Evolutionary conservation across 1,140 invertebrate species (phyloP).

Genomic region (Diprion similis): DNA sequence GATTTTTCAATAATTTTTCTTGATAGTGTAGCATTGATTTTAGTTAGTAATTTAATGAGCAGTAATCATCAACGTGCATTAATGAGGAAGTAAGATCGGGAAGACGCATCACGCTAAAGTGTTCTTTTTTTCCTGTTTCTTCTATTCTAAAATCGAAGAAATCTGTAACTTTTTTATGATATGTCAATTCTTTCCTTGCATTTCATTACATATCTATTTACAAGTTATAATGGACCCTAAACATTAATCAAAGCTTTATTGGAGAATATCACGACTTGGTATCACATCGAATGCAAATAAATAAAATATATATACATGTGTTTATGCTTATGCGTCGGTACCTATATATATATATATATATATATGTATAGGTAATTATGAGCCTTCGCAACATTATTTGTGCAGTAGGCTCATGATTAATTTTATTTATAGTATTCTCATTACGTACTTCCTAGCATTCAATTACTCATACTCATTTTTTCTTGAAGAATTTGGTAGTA

Average conservation of each 20-base stretch:
- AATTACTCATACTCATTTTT: constrained; percentile 67
- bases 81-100: background rate
- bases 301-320: background rate
- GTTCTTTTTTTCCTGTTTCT: background rate
- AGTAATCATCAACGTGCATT: too few species aligned
- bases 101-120: background rate
- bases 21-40: too few species aligned
- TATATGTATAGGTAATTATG: background rate
- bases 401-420: background rate
- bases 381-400: background rate
- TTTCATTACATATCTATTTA: background rate
- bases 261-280: constrained; percentile 2
- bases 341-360: too few species aligned
- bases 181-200: constrained; percentile 5
- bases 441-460: constrained; percentile 11
- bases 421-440: background rate
- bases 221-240: background rate
- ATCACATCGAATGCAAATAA: constrained; percentile 3
- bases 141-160: background rate
- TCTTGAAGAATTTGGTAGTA: constrained; percentile 78
- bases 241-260: background rate
- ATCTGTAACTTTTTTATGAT: background rate
- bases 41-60: too few species aligned
- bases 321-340: too few species aligned
- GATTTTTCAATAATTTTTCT: too few species aligned